phyloP scores from a whole-genome alignment of 2,888 invertebrate species.

The Tenthredo distinguenda region DNA sequence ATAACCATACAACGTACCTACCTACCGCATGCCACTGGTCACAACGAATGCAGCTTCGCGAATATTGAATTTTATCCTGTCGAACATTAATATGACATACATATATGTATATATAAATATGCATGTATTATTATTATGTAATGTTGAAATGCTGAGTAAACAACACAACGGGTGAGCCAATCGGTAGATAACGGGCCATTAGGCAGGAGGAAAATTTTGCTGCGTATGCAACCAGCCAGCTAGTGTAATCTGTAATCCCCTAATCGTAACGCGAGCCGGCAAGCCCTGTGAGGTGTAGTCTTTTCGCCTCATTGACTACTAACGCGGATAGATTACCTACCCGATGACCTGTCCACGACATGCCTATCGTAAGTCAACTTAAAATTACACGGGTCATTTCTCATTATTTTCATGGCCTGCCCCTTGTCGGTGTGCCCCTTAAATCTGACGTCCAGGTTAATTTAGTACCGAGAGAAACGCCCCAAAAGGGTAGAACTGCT shows the following conservation, averaged over 20 bases:
- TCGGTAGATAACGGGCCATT: conserved; percentile 76
- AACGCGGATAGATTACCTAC: conserved; percentile 67
- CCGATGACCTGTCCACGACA: conserved; percentile 66
- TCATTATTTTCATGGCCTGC: conserved; percentile 50
- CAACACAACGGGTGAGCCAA: conserved; percentile 65
- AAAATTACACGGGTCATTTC: conserved; percentile 72
- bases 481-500: neutral
- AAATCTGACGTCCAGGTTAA: conserved; percentile 28
- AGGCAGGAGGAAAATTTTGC: conserved; percentile 74
- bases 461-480: conserved; percentile 6
- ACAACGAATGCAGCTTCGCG: neutral
- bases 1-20: neutral
- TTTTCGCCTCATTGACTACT: conserved; percentile 74
- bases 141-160: conserved; percentile 68
- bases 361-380: conserved; percentile 65
- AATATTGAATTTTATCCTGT: neutral
- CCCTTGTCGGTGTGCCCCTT: conserved; percentile 9
- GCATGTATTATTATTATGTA: neutral
- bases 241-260: conserved; percentile 37
- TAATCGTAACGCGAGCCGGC: conserved; percentile 55
- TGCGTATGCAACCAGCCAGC: conserved; percentile 67
- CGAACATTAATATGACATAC: neutral
- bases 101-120: too few species aligned
- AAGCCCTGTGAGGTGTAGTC: conserved; percentile 64
- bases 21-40: neutral